Evolutionary conservation across 2,888 invertebrate genomes (phyloP).

Genomic region (Cremastobaeus sp.): DNA sequence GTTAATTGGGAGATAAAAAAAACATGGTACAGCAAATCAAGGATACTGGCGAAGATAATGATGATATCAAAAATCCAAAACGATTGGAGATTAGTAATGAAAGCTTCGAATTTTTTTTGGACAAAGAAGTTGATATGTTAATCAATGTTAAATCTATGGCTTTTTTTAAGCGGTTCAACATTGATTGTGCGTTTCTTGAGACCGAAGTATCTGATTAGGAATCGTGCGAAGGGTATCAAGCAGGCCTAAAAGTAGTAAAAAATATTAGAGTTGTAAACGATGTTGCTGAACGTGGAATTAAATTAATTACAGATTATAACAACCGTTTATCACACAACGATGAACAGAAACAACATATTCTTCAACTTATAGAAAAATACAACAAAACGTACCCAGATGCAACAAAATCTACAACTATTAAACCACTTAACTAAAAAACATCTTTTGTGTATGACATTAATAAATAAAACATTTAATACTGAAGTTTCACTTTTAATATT

Average conservation of each 20-base stretch:
- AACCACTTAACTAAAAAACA: too few relatives aligned
- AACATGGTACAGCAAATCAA: conserved; percentile 21
- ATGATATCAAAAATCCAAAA: conserved; percentile 10
- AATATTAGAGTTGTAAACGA: conserved; percentile 68
- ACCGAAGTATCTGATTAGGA: conserved; percentile 23
- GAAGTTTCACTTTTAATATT: too few relatives aligned
- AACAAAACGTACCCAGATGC: background rate
- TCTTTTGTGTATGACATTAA: too few relatives aligned
- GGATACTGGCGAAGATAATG: background rate
- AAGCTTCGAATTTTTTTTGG: background rate
- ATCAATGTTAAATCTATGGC: conserved; percentile 11
- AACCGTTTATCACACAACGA: conserved; percentile 4
- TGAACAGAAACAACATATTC: background rate
- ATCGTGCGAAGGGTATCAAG: conserved; percentile 18
- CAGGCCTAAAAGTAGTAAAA: conserved; percentile 20
- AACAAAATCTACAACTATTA: background rate
- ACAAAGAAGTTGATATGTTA: conserved; percentile 40
- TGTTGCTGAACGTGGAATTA: conserved; percentile 49
- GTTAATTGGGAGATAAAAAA: conserved; percentile 1
- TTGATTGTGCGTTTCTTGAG: conserved; percentile 33
- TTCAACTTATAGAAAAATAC: background rate
- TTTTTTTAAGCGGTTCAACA: conserved; percentile 45
- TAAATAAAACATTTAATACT: too few relatives aligned
- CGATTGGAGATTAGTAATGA: background rate
- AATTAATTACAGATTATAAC: background rate